A percentile compares a stretch with the other conserved stretches of the same genome.
Conservation (phyloP, 2,888 invertebrate genomes). For the Pasiphila rectangulata region DNA sequence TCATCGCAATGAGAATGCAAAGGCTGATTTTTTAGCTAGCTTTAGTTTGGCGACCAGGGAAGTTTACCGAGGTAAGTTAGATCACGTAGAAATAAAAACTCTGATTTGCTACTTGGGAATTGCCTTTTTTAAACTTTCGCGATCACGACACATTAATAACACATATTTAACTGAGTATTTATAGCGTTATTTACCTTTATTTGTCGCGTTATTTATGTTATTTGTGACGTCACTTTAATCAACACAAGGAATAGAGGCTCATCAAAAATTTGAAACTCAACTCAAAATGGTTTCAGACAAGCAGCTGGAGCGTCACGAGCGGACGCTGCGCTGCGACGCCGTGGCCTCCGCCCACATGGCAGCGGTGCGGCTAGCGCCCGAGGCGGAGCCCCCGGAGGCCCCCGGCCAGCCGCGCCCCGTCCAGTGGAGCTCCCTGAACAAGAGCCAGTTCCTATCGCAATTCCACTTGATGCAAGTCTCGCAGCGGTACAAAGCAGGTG, state of each 20-base stretch:
- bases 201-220: too few relatives aligned
- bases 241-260: too few relatives aligned
- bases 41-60: constrained; percentile 83
- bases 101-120: too few relatives aligned
- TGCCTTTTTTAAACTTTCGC: too few relatives aligned
- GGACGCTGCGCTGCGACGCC: constrained; percentile 71
- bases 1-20: constrained; percentile 67
- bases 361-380: constrained; percentile 56
- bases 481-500: constrained; percentile 81
- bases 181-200: too few relatives aligned
- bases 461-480: constrained; percentile 81
- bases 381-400: constrained; percentile 43
- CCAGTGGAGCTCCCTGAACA: not conserved
- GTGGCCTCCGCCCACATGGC: constrained; percentile 75
- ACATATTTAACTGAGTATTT: too few relatives aligned
- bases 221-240: too few relatives aligned
- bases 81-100: too few relatives aligned
- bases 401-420: not conserved
- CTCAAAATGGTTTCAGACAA: constrained; percentile 56
- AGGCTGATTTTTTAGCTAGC: constrained; percentile 82
- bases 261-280: too few relatives aligned
- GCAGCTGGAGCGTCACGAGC: constrained; percentile 82
- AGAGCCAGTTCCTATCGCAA: constrained; percentile 75
- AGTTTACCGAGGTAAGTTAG: constrained; percentile 80
- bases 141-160: too few relatives aligned